Evolutionary conservation across 1,140 invertebrate genomes (phyloP).

Genomic region (Diorhabda elongata): DNA sequence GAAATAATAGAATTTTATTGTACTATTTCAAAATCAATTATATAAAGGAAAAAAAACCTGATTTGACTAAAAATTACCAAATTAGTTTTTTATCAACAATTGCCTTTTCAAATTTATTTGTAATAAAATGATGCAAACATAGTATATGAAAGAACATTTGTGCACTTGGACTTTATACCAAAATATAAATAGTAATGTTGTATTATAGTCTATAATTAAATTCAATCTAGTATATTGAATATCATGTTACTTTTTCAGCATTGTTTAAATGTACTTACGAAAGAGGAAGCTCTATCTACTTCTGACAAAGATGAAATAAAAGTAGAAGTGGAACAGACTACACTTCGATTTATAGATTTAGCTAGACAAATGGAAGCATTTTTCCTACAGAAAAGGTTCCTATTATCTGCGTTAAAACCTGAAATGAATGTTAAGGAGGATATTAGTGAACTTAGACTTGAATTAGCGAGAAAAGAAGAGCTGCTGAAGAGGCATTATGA

Average conservation of each 20-base stretch:
- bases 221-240: neutral
- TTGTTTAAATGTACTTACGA: slow-evolving; percentile 78
- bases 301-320: slow-evolving; percentile 81
- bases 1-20: too few relatives aligned
- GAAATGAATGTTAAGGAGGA: slow-evolving; percentile 90
- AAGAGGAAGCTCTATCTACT: slow-evolving; percentile 70
- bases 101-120: too few relatives aligned
- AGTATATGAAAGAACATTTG: too few relatives aligned
- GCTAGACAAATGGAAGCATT: slow-evolving; percentile 91
- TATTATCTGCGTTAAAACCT: slow-evolving; percentile 85
- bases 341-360: slow-evolving; percentile 80
- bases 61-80: too few relatives aligned
- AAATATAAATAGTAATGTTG: too few relatives aligned
- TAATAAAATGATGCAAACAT: too few relatives aligned
- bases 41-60: too few relatives aligned
- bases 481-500: slow-evolving; percentile 85
- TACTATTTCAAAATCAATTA: too few relatives aligned
- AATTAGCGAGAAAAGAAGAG: slow-evolving; percentile 82
- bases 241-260: slow-evolving; percentile 55
- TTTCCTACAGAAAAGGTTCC: slow-evolving; percentile 87
- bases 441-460: slow-evolving; percentile 76
- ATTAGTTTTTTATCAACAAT: too few relatives aligned
- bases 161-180: too few relatives aligned
- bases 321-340: slow-evolving; percentile 80
- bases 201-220: too few relatives aligned